phyloP scores from a whole-genome alignment of 2,113 vertebrate genomes.

The Aptenodytes patagonicus region DNA sequence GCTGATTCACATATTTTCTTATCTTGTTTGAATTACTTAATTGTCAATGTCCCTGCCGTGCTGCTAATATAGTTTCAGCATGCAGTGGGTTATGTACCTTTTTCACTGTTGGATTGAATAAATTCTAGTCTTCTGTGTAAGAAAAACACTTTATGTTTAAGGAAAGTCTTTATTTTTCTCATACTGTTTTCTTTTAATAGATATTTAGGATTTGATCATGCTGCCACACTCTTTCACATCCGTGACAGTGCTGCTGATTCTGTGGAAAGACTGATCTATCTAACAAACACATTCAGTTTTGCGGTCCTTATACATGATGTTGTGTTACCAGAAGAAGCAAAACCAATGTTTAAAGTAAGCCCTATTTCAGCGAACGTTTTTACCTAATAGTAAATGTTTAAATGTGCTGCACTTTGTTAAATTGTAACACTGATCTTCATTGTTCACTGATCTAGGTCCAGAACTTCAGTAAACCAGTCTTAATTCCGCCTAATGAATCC shows the following conservation, averaged over 20 bases:
- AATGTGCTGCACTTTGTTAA: neutral
- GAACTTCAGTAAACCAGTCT: slow-evolving; percentile 92
- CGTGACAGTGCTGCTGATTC: slow-evolving; percentile 91
- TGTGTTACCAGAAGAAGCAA: slow-evolving; percentile 90
- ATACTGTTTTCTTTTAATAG: slow-evolving; percentile 61
- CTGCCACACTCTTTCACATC: slow-evolving; percentile 95
- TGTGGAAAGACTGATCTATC: slow-evolving; percentile 86
- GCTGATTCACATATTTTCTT: neutral
- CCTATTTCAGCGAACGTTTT: neutral
- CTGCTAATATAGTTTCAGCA: neutral
- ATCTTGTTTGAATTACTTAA: neutral
- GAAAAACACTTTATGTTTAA: neutral
- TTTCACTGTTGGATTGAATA: neutral
- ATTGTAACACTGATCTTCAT: slow-evolving; percentile 29
- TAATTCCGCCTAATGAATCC: slow-evolving; percentile 89
- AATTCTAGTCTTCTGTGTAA: neutral
- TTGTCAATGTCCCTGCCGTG: neutral
- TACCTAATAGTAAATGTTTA: neutral
- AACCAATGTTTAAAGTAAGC: slow-evolving; percentile 90
- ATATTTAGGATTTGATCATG: slow-evolving; percentile 94
- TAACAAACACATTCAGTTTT: slow-evolving; percentile 94
- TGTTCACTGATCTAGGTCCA: slow-evolving; percentile 80
- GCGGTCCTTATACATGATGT: slow-evolving; percentile 91
- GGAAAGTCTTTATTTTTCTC: neutral
- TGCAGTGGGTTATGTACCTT: neutral